Base-by-base conservation (phyloP, 1,140 invertebrate species). In the Oncopeltus fasciatus region DNA sequence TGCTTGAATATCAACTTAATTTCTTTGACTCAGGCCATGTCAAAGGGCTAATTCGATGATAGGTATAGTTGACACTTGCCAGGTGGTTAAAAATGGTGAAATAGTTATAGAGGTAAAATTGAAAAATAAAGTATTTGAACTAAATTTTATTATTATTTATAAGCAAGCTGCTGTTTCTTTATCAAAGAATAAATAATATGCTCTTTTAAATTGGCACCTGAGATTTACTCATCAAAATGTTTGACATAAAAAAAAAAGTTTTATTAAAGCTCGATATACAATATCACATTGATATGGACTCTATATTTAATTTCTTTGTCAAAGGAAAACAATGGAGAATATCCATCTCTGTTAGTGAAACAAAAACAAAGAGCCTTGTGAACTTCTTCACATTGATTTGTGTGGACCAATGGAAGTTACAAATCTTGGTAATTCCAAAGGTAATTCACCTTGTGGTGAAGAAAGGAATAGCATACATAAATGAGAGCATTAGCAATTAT, bases 361-460 rank as follows among this genome's bases (percentile, higher is more conserved):
- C n/a, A n/a, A n/a, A n/a, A n/a, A n/a, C n/a, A n/a, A n/a, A 20
- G 3, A 51, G 16, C 24, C 27, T 26, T 21, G 26, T 29, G 26
- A 2, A 29, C 27, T 57, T 28, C 5, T 29, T n/a, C 56, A 68
- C 59, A 57, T 62, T 38, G 33, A 38, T 38, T 38, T 38, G 33
- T 38, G 33, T 38, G 33, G 33, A 38, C 33, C 33, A 16, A 38
- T 38, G 33, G 33, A 38, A 16, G 33, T 38, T 38, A 5, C 33
- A 38, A 38, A 16, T 38, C 33, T 38, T 38, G 33, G 33, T 9
- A 16, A 16, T 38, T 38, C 33, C 16, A 38, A 16, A 44, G n/a
- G n/a, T n/a, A n/a, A n/a, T n/a, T n/a, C n/a, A n/a, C n/a, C n/a
- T n/a, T n/a, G n/a, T n/a, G n/a, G n/a, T n/a, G n/a, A n/a, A n/a